Evolutionary conservation across 2,888 invertebrate species (phyloP).

Genomic region (Cybosia mesomella): DNA sequence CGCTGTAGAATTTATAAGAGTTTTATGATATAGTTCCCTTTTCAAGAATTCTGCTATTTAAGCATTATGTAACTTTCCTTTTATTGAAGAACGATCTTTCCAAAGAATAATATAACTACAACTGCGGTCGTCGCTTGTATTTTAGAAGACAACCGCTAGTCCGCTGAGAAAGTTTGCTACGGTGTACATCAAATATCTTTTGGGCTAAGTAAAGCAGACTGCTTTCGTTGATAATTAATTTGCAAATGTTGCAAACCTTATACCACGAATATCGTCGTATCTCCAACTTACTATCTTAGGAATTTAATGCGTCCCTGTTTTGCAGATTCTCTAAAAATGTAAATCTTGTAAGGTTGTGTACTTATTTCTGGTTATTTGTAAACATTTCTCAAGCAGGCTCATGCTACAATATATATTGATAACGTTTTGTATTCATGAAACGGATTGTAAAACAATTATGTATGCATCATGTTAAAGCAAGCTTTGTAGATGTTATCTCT

Average conservation of each 20-base stretch:
- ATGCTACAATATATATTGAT: neutral
- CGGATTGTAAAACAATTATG: constrained; percentile 46
- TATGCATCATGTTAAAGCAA: constrained; percentile 49
- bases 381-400: constrained; percentile 1
- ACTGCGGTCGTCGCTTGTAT: constrained; percentile 43
- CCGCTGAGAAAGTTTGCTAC: constrained; percentile 54
- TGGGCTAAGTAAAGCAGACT: constrained; percentile 53
- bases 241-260: constrained; percentile 56
- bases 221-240: constrained; percentile 62
- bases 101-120: constrained; percentile 32
- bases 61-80: constrained; percentile 5
- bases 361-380: constrained; percentile 27
- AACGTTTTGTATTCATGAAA: constrained; percentile 40
- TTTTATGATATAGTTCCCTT: neutral
- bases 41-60: constrained; percentile 4
- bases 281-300: constrained; percentile 54
- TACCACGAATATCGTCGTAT: constrained; percentile 55
- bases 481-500: constrained; percentile 64
- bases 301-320: constrained; percentile 56
- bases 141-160: constrained; percentile 47
- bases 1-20: neutral
- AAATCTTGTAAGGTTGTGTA: constrained; percentile 22
- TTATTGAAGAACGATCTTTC: constrained; percentile 36
- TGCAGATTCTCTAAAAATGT: constrained; percentile 38
- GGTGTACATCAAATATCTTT: constrained; percentile 63